Percentiles rank a stretch among this genome's conserved stretches.
Evolutionary conservation across 2,113 vertebrate species (phyloP).

Genomic region (Brienomyrus longianalis): DNA sequence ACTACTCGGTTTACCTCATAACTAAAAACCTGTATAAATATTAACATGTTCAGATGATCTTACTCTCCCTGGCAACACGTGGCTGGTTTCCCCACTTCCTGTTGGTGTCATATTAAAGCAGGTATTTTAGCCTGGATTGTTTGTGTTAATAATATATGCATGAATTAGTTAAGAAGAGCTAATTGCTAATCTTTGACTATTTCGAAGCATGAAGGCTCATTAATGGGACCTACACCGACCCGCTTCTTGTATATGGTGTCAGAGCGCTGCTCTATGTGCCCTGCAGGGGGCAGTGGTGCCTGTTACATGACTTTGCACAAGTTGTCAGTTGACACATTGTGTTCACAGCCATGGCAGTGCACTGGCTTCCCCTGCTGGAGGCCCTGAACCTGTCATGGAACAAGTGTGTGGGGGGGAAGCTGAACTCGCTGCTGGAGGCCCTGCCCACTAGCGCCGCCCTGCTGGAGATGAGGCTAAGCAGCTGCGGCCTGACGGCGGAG

Average conservation of each 20-base stretch:
- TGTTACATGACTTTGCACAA: not conserved
- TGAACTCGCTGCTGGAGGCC: conserved; percentile 64
- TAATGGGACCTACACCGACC: not conserved
- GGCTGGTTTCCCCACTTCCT: not conserved
- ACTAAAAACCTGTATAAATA: not conserved
- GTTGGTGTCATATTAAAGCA: not conserved
- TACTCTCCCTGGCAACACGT: not conserved
- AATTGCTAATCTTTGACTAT: not conserved
- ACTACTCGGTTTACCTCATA: not conserved
- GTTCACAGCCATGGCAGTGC: conserved; percentile 61
- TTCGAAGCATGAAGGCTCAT: not conserved
- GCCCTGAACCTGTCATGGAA: conserved; percentile 79
- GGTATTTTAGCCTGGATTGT: not conserved
- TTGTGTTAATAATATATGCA: not conserved
- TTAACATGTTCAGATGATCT: not conserved
- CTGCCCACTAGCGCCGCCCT: conserved; percentile 58
- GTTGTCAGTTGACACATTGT: conserved; percentile 19
- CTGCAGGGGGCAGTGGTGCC: not conserved
- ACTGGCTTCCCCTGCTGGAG: conserved; percentile 64
- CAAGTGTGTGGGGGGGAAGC: conserved; percentile 75
- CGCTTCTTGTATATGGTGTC: not conserved
- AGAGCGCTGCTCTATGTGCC: not conserved
- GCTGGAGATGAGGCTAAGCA: conserved; percentile 72
- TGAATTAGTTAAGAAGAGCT: not conserved
- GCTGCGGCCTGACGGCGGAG: conserved; percentile 72